phyloP scores from a whole-genome alignment of 2,888 invertebrate species.

The Leptinotarsa haldemani region DNA sequence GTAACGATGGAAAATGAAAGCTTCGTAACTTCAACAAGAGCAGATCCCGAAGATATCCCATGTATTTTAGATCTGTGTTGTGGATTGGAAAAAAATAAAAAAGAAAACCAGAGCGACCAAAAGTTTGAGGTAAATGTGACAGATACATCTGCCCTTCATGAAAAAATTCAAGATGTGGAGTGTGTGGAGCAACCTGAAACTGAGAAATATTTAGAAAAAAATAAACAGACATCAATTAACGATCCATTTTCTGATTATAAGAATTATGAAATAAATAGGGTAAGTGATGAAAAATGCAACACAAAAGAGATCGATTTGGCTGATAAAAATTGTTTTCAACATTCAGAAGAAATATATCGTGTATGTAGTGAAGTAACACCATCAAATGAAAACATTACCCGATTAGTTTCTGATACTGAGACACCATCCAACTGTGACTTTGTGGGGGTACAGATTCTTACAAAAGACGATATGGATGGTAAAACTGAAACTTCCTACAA shows the following conservation, averaged over 20 bases:
- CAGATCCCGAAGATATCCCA: too few species aligned
- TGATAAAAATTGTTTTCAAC: not conserved
- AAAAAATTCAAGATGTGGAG: not conserved
- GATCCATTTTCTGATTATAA: not conserved
- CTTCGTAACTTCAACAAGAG: not conserved
- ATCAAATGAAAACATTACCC: not conserved
- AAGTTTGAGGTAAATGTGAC: not conserved
- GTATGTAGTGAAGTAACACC: not conserved
- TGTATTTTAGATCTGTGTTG: too few species aligned
- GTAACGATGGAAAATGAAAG: not conserved
- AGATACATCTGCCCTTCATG: not conserved
- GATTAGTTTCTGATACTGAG: not conserved
- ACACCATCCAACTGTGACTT: not conserved
- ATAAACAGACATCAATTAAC: not conserved
- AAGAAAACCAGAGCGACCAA: not conserved
- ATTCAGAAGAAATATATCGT: not conserved
- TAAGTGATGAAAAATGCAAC: not conserved
- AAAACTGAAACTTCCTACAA: too few species aligned
- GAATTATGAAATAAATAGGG: not conserved
- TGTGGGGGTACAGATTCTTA: not conserved
- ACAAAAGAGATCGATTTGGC: not conserved
- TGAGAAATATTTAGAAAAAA: not conserved
- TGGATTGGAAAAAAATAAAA: not conserved
- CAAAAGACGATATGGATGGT: too few species aligned
- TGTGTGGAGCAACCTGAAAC: not conserved